Conservation (phyloP, 2,797 vertebrate species). For the Bovichtus diacanthus region DNA sequence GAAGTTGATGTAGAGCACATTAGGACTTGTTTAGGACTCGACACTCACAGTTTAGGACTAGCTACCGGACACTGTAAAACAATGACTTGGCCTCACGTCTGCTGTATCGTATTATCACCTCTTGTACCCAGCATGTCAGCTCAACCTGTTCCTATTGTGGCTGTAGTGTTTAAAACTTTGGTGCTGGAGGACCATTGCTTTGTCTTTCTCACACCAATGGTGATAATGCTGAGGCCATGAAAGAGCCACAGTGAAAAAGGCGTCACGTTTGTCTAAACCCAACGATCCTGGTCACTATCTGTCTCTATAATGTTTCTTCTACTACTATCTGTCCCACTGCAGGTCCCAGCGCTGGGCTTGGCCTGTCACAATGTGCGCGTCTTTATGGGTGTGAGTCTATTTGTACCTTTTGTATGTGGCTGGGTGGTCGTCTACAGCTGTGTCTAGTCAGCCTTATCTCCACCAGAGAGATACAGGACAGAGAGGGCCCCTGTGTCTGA, state of each 20-base stretch:
- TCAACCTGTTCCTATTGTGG: constrained; percentile 69
- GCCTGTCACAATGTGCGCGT: constrained; percentile 33
- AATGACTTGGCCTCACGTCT: too few relatives aligned
- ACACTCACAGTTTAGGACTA: too few relatives aligned
- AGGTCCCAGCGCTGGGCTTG: constrained; percentile 47
- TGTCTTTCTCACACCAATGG: constrained; percentile 64
- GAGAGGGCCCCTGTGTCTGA: constrained; percentile 65
- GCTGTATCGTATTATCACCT: constrained; percentile 18
- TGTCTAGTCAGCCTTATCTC: constrained; percentile 76
- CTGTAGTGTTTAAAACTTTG: constrained; percentile 32
- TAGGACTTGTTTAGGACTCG: too few relatives aligned
- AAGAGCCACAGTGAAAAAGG: constrained; percentile 44
- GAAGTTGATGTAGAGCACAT: too few relatives aligned
- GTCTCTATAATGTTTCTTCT: constrained; percentile 44
- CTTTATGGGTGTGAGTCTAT: constrained; percentile 44
- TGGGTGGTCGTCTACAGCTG: constrained; percentile 75
- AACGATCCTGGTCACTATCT: constrained; percentile 67
- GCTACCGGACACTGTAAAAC: too few relatives aligned
- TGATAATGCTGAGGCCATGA: constrained; percentile 71
- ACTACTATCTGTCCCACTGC: constrained; percentile 60
- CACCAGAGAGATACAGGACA: constrained; percentile 66
- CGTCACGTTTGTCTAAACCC: constrained; percentile 57
- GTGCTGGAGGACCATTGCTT: constrained; percentile 54
- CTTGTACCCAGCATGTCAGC: constrained; percentile 44
- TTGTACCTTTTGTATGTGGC: constrained; percentile 61